Base-by-base conservation (phyloP, 30 jellyfish, hydroid and myxozoan genomes). In the Aurelia aurita complex sp. Pacific region DNA sequence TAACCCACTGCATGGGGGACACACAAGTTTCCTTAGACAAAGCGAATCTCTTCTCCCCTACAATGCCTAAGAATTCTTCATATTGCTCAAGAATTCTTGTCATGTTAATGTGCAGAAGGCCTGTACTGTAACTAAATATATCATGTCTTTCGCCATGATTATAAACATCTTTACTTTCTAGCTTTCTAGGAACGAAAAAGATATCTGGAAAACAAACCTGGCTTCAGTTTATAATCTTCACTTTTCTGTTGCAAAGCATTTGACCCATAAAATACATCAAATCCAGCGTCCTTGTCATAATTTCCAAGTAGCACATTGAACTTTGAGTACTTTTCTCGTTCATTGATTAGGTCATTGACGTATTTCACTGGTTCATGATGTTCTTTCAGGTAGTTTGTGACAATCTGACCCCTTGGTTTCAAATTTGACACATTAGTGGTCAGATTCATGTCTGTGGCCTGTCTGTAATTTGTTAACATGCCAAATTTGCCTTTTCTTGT, bases 401-500 rank as follows among this genome's bases (percentile, higher is more conserved):
- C 88, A 15, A 90, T 80, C 5, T 63, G 53, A 15, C 97, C 97
- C 69, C 97, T 71, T 70, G 92, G 76, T 17, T 52, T 71, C 85
- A 57, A 11, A 29, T 62, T 14, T 32, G 73, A 7, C 5, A 12
- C n/a, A 4, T 17, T 55, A 57, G 6, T 59, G 1, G 34, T 36
- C n/a, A 8, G 51, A 13, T n/a, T 17, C 71, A 7, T 1, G 51
- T 60, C 80, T 59, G 65, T 10, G 3, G 51, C 51, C 18, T 53
- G 59, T 15, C 97, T 64, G 46, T 69, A 73, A 69, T 93, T 93
- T 11, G 98, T 93, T 54, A 93, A 64, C 65, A 67, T 73, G 14
- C 97, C 95, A 57, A 93, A 33, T 23, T 79, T 65, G 50, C 98
- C 98, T 61, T 14, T 4, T 40, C 60, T 83, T 34, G 90, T 67